Conservation (phyloP, 1,140 invertebrate genomes). For the Batillaria attramentaria region DNA sequence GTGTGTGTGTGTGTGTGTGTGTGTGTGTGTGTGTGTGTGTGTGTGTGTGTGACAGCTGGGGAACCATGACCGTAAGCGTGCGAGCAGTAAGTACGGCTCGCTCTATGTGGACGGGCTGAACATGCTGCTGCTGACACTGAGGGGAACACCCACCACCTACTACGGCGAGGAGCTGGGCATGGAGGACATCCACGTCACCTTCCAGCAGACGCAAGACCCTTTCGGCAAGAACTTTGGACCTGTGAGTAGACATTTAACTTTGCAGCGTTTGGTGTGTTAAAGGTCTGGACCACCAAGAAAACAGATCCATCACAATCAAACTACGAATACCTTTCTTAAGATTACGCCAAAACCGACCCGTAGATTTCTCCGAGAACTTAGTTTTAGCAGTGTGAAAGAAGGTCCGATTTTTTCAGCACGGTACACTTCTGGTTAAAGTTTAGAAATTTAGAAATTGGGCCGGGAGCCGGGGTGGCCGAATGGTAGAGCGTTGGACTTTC, state of each 20-base stretch:
- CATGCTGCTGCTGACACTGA: conserved; percentile 55
- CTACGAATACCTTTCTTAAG: too few relatives aligned
- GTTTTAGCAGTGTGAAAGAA: too few relatives aligned
- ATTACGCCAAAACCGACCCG: too few relatives aligned
- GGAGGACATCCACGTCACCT: conserved; percentile 50
- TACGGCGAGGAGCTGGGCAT: conserved; percentile 70
- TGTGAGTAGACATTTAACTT: conserved; percentile 34
- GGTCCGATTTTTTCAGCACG: too few relatives aligned
- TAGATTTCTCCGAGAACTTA: too few relatives aligned
- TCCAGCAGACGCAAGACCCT: conserved; percentile 51
- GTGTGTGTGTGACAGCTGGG: conserved; percentile 46
- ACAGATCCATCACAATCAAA: too few relatives aligned
- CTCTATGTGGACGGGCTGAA: conserved; percentile 50
- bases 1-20: conserved; percentile 11
- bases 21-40: conserved; percentile 8
- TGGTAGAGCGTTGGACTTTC: too few relatives aligned
- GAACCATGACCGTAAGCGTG: conserved; percentile 55
- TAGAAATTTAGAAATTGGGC: too few relatives aligned
- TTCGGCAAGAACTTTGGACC: conserved; percentile 45
- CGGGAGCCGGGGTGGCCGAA: too few relatives aligned
- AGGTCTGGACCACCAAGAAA: too few relatives aligned
- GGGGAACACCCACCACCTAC: conserved; percentile 61
- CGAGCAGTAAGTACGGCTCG: conserved; percentile 44
- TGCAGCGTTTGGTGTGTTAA: too few relatives aligned
- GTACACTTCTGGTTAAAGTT: too few relatives aligned